Base-by-base conservation (phyloP, 2,113 vertebrate genomes). In the Larimichthys crocea region DNA sequence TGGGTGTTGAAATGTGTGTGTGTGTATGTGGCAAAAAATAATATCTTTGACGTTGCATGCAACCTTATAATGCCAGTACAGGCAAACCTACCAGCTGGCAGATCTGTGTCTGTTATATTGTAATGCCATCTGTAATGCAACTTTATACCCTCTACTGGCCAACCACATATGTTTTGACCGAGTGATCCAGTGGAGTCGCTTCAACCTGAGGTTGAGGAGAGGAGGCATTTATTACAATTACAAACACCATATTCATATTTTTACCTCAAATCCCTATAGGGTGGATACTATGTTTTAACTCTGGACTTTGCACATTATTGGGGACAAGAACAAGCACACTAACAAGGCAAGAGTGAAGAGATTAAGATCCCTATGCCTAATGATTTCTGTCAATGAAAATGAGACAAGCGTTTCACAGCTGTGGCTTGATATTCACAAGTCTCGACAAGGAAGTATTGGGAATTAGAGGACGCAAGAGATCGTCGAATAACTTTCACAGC, bases 41-140 rank as follows among this genome's bases (percentile, higher is more conserved):
- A 10, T 60, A 59, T 75, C 55, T 78, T 83, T 73, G 56, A 84
- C 82, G 70, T 86, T 89, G 87, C 87, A 90, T 81, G 87, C 63
- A 62, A 71, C 57, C 42, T 57, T 72, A 22, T 42, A 63, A 80
- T 24, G 17, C 44, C 64, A 64, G 56, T 46, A 35, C 64, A 72
- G 44, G 66, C 49, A 55, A n/a, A 55, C 26, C 59, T 74, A 26
- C 12, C 63, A 50, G 59, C 71, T 65, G 70, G 31, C 76, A 44
- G 55, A 57, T 64, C 71, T 73, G 14, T 64, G 59, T 61, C 17
- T 44, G 7, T 63, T 50, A n/a, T 71, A 44, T 52, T 70, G 48
- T 70, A 53, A 76, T 52, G 12, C 29, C 57, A 63, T 35, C 19
- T 66, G 31, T 49, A 60, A 77, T 63, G 24, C 49, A 81, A 80